These are phyloP conservation scores for Phataginus tetradactyla DNA, from an alignment of 2,797 vertebrate species.

Conservation along the genomic window DNA sequence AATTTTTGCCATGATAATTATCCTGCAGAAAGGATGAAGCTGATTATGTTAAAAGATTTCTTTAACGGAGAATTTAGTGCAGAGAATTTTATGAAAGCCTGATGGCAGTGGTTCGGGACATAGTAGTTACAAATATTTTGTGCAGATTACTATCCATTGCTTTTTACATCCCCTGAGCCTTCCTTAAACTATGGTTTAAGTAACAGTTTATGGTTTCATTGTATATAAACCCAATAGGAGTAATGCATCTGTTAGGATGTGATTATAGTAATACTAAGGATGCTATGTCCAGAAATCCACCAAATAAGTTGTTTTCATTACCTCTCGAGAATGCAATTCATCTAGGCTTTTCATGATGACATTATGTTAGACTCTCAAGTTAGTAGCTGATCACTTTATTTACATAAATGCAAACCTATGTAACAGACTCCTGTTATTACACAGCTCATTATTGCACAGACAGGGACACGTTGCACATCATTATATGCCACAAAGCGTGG, in stretches of 20 bases:
- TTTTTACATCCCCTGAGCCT: conserved; percentile 36
- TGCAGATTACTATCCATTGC: not conserved
- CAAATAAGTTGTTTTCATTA: conserved; percentile 47
- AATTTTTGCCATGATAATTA: not conserved
- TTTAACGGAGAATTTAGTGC: not conserved
- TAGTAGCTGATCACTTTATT: conserved; percentile 60
- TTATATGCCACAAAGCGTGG: not conserved
- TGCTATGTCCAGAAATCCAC: conserved; percentile 53
- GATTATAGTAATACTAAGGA: conserved; percentile 29
- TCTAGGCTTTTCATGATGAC: not conserved
- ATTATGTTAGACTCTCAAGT: conserved; percentile 41
- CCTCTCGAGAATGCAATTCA: not conserved
- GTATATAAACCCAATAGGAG: conserved; percentile 11
- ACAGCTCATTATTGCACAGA: conserved; percentile 25
- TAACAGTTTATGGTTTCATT: conserved; percentile 48
- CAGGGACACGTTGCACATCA: not conserved
- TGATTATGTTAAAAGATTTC: conserved; percentile 38
- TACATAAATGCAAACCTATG: not conserved
- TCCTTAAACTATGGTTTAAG: conserved; percentile 48
- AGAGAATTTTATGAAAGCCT: conserved; percentile 45
- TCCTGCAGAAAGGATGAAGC: conserved; percentile 8
- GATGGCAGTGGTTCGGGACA: not conserved
- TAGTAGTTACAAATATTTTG: conserved; percentile 61
- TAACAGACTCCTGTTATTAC: not conserved
- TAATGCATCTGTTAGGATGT: conserved; percentile 29